Evolutionary conservation across 2,113 vertebrate species (phyloP).

Genomic region (Orthonyx spaldingii): DNA sequence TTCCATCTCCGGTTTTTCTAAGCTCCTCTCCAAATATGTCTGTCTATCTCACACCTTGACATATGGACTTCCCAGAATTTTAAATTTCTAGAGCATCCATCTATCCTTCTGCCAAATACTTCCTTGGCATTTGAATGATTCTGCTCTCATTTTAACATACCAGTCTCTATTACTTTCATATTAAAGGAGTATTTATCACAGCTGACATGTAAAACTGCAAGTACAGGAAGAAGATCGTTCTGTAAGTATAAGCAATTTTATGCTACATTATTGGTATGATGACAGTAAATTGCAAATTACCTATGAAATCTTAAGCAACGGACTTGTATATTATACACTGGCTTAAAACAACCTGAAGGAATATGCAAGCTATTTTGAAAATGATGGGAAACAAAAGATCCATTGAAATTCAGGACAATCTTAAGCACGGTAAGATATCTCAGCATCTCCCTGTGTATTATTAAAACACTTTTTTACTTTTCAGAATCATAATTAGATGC

Average conservation of each 20-base stretch:
- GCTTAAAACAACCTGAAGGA: background rate
- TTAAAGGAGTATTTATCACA: background rate
- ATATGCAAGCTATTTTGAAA: background rate
- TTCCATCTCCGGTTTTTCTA: background rate
- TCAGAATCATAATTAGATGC: background rate
- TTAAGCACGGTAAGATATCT: background rate
- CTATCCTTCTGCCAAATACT: background rate
- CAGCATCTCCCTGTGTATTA: background rate
- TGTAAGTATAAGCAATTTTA: background rate
- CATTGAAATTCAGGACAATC: background rate
- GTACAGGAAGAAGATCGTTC: background rate
- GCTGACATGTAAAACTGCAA: background rate
- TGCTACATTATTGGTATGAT: background rate
- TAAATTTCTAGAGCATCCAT: constrained; percentile 8
- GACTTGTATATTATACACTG: background rate
- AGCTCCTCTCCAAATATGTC: background rate
- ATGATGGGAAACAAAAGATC: background rate
- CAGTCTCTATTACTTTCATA: background rate
- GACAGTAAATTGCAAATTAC: background rate
- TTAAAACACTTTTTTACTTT: background rate
- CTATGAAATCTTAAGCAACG: background rate
- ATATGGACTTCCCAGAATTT: background rate
- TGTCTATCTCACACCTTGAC: background rate
- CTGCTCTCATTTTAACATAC: background rate
- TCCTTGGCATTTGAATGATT: background rate